Evolutionary conservation across 2,797 vertebrate genomes (phyloP).

Genomic region (Vultur gryphus): DNA sequence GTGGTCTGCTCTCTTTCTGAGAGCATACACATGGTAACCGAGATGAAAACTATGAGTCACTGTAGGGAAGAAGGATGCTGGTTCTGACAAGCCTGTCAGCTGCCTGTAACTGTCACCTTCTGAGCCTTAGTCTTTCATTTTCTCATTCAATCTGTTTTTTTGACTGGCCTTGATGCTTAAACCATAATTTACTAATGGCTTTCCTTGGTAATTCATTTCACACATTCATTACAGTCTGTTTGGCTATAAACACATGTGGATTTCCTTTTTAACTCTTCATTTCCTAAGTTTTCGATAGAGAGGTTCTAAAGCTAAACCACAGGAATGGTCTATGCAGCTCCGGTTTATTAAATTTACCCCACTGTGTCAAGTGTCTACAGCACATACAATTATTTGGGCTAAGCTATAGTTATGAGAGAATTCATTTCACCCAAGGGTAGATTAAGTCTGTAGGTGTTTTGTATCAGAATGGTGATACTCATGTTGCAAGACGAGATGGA

Average conservation of each 20-base stretch:
- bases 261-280: constrained; percentile 69
- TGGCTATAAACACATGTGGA: constrained; percentile 52
- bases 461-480: constrained; percentile 15
- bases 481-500: constrained; percentile 24
- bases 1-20: constrained; percentile 28
- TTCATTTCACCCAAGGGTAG: constrained; percentile 59
- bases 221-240: neutral
- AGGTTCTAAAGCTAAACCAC: constrained; percentile 60
- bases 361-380: neutral
- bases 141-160: neutral
- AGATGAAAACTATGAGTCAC: neutral
- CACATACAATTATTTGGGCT: neutral
- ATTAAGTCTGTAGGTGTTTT: constrained; percentile 51
- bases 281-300: constrained; percentile 58
- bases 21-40: neutral
- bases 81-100: neutral
- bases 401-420: constrained; percentile 32
- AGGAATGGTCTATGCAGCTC: constrained; percentile 23
- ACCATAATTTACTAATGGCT: constrained; percentile 12
- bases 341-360: constrained; percentile 48
- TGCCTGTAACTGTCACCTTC: neutral
- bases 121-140: neutral
- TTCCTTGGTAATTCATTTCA: constrained; percentile 50
- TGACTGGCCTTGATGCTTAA: neutral
- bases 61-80: neutral